These are phyloP conservation scores for Muricea muricata DNA, from an alignment of 92 coral and sea anemone species.

Conservation along the genomic window DNA sequence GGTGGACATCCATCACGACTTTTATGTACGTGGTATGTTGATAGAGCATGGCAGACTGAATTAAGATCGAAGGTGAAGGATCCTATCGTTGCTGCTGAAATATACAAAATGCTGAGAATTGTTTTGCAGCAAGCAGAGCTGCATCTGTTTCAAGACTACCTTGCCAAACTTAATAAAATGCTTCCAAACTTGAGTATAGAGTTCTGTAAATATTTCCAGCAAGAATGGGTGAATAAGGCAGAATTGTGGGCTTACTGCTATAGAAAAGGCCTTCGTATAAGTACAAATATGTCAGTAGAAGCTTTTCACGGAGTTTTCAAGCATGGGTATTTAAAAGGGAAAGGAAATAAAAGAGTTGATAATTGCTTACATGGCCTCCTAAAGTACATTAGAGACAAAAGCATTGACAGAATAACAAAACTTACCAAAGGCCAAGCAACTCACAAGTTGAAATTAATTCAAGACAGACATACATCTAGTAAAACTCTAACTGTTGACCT, in stretches of 20 bases:
- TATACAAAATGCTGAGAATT: no score
- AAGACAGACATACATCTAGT: constrained; percentile 27
- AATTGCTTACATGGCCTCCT: constrained; percentile 30
- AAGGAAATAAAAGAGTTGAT: constrained; percentile 45
- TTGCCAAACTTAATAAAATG: background rate
- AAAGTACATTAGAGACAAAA: constrained; percentile 48
- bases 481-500: background rate
- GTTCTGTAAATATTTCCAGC: constrained; percentile 17
- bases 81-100: constrained; percentile 26
- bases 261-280: no score
- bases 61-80: constrained; percentile 42
- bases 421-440: constrained; percentile 44
- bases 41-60: constrained; percentile 57
- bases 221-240: constrained; percentile 13
- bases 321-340: constrained; percentile 25
- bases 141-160: background rate
- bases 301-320: no score
- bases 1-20: constrained; percentile 35
- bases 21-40: constrained; percentile 70
- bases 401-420: constrained; percentile 38
- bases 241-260: constrained; percentile 53
- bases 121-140: constrained; percentile 40
- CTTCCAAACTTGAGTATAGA: constrained; percentile 8
- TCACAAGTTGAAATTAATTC: background rate
- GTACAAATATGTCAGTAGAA: no score